Percentiles rank a stretch among this genome's conserved stretches.
These are phyloP conservation scores for Mustela lutreola DNA, from an alignment of 2,113 vertebrate genomes.

Conservation along the genomic window DNA sequence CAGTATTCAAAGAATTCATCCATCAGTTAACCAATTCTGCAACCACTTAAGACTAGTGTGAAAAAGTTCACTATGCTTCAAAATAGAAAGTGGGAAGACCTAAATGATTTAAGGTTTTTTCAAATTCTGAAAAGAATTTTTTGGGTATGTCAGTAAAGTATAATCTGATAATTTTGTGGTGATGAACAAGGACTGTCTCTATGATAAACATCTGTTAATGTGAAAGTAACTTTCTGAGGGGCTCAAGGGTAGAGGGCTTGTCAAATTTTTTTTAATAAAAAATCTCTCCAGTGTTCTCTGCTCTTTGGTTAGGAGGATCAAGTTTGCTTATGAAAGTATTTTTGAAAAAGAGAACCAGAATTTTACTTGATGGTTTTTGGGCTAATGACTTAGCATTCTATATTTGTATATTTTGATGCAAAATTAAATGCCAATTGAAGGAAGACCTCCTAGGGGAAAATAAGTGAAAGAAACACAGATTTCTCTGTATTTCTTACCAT, in stretches of 20 bases:
- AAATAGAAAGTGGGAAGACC: background rate
- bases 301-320: background rate
- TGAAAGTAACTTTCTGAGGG: background rate
- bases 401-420: background rate
- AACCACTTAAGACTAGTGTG: background rate
- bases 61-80: background rate
- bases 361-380: background rate
- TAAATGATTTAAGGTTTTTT: background rate
- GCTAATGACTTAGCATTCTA: background rate
- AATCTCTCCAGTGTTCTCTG: background rate
- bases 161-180: slow-evolving; percentile 9
- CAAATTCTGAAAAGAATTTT: slow-evolving; percentile 33
- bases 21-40: background rate
- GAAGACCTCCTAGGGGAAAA: background rate
- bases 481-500: background rate
- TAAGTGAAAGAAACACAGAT: background rate
- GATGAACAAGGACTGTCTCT: background rate
- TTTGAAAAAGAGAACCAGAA: background rate
- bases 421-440: background rate
- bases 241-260: background rate
- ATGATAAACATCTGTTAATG: background rate
- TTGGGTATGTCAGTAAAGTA: background rate
- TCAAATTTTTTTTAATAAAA: background rate
- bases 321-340: background rate
- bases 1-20: background rate